A percentile compares a stretch with the other conserved stretches of the same genome.
These are phyloP conservation scores for Phyto melanocephala DNA, from an alignment of 2,888 invertebrate genomes.

Conservation along the genomic window DNA sequence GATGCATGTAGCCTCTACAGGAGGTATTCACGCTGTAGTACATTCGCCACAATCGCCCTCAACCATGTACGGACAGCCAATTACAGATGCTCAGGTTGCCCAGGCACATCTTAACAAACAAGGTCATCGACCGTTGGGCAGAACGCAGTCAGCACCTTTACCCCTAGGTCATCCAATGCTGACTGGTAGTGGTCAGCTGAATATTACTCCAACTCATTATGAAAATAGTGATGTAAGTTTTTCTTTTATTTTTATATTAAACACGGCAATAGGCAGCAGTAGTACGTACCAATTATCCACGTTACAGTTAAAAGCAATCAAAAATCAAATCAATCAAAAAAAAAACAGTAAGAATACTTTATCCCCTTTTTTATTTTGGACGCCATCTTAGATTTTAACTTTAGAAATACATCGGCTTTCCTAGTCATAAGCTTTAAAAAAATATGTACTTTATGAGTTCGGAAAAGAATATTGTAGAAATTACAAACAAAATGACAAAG, in stretches of 20 bases:
- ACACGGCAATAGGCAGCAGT: no score
- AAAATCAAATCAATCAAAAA: no score
- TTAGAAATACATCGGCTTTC: no score
- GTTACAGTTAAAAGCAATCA: no score
- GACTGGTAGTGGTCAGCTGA: constrained; percentile 78
- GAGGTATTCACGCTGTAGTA: constrained; percentile 66
- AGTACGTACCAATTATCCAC: no score
- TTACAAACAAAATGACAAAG: no score
- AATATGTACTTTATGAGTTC: no score
- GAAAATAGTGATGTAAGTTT: constrained; percentile 78
- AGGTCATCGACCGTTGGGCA: constrained; percentile 89
- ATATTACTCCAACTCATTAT: constrained; percentile 78
- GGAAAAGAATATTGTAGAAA: no score
- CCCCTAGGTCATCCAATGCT: constrained; percentile 94
- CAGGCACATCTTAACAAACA: constrained; percentile 85
- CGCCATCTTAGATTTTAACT: no score
- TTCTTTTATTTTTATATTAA: background rate
- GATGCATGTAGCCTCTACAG: constrained; percentile 62
- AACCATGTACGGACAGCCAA: constrained; percentile 79
- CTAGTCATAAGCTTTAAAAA: no score
- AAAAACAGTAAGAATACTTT: no score
- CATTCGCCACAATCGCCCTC: constrained; percentile 54
- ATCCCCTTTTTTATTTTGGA: no score
- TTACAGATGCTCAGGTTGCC: constrained; percentile 84
- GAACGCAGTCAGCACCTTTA: constrained; percentile 96